Conservation (phyloP, 2,888 invertebrate genomes). For the Crocallis elinguaria region DNA sequence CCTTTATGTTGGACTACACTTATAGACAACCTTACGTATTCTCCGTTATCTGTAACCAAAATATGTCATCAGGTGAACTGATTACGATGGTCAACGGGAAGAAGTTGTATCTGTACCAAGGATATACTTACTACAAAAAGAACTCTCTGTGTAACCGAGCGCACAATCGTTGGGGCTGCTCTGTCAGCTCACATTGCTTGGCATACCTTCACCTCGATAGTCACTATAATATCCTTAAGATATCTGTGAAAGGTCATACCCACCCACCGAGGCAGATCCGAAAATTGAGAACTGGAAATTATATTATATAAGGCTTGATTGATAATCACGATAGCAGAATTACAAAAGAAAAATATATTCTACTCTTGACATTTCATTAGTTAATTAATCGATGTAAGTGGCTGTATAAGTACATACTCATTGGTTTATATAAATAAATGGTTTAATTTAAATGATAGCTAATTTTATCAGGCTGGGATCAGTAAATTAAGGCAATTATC, state of each 20-base stretch:
- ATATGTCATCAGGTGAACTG: not conserved
- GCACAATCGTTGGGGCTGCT: not conserved
- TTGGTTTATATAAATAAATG: no score
- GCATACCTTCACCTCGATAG: slow-evolving; percentile 2
- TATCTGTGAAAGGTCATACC: not conserved
- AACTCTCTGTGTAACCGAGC: not conserved
- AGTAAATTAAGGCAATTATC: no score
- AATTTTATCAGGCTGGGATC: no score
- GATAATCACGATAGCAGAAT: no score
- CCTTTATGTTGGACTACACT: no score
- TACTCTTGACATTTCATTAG: no score
- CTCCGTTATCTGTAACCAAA: no score
- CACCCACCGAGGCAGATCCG: not conserved
- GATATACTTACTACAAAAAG: not conserved
- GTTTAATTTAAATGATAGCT: no score
- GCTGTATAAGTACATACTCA: no score
- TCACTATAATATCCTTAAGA: not conserved
- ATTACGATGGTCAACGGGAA: not conserved
- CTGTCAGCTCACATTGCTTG: not conserved
- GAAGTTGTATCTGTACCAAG: not conserved
- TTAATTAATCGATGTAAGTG: no score
- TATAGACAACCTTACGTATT: no score
- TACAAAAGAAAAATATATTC: no score
- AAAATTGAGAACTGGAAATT: not conserved
- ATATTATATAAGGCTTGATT: not conserved